Evolutionary conservation across 2,113 vertebrate species (phyloP), one percentile per base, ranked within the genome.

Genomic region (Coregonus clupeaformis): DNA sequence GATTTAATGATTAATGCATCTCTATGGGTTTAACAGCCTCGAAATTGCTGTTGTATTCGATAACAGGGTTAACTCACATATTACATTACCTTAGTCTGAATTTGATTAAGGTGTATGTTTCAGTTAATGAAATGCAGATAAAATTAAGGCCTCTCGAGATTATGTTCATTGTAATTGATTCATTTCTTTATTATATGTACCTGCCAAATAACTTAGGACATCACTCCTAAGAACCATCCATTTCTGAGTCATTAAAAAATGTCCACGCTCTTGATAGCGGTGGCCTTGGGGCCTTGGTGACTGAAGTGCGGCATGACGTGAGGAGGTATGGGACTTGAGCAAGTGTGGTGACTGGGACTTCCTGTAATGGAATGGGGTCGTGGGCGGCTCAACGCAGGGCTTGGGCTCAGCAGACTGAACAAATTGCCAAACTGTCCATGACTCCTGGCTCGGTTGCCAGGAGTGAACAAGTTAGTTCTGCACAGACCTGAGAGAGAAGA

Each of bases 391-490:
- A 65, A 29, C 5, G 25, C 24, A 6, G 13, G 16, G 27, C 12
- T 16, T 66, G 64, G 18, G 64, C 66, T n/a, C 7, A 18, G 65
- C 30, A 9, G 65, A 24, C 65, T 18, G 29, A 68, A n/a, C 32
- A 6, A 68, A 68, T 68, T n/a, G 66, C 16, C 32, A 68, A 68
- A 68, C 16, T 18, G 20, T n/a, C 66, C 66, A 36, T 68, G 66
- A 68, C 66, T 68, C 6, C 32, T 20, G 3, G 32, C 30, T 36
- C 16, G 22, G 66, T 16, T 29, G 55, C 25, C 69, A 81, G 60
- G 24, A 5, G 69, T 12, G 36, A 42, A 42, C 32, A 16, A 5
- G 24, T 65, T 65, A 65, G 27, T 65, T 68, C 66, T 36, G 32
- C 66, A 45, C 2, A 20, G 20, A 68, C 66, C 22, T 70, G 18